Base-by-base conservation (phyloP, 2,797 vertebrate species). In the Eurystomus glaucurus region DNA sequence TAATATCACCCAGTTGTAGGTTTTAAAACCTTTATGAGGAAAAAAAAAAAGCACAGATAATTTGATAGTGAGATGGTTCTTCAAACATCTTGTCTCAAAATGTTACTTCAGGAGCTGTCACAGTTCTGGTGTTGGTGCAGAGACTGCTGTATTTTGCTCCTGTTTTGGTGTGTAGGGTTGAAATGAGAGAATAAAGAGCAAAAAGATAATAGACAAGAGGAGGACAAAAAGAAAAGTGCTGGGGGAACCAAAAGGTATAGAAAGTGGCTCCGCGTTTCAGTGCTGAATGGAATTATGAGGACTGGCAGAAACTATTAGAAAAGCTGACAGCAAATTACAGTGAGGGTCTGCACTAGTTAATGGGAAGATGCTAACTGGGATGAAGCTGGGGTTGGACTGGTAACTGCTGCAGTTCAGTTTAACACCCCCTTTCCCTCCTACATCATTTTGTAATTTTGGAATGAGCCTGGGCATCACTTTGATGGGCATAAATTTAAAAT, bases 181-280 rank as follows among this genome's bases (percentile, higher is more conserved):
- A 86, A 90, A 51, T 51, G 29, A 33, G 41, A 61, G n/a, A 69
- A 66, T 64, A 69, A 81, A 75, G 68, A 91, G 29, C n/a, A 71
- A 68, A 91, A 75, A 35, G 21, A 11, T 41, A 33, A 58, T 45
- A 78, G 41, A 50, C 41, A 29, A 88, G 31, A 80, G 68, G 39
- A 88, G 46, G 46, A 69, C 26, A 69, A 58, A 50, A 46, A 51
- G 35, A 35, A 17, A 48, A 4, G 9, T 70, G 31, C 51, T 14
- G 14, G 45, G 21, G 22, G 12, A 84, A 33, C 48, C 2, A 4
- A 43, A 68, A 88, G 39, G 22, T 70, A 74, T 70, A 21, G 66
- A 46, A 93, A 85, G 35, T 52, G 54, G 23, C 0, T 0, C 16
- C 15, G 0, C 12, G 10, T 79, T 79, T 89, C 23, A 2, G 6